Conservation (phyloP, 2,797 vertebrate genomes). For the Notamacropus eugenii region DNA sequence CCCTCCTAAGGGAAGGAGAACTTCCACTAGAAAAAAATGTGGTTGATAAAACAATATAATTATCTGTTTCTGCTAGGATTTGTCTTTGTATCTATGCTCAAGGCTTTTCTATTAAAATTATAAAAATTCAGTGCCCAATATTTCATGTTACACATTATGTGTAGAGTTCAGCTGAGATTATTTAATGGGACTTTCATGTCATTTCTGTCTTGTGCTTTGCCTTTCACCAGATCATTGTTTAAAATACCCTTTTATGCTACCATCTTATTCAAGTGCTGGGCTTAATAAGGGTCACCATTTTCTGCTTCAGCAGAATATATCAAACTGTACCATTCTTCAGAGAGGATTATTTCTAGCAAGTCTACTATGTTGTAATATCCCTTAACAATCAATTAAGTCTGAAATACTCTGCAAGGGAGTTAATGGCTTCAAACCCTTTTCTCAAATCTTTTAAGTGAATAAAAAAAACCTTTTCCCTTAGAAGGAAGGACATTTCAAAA, state of each 20-base stretch:
- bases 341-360: slow-evolving; percentile 83
- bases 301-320: slow-evolving; percentile 78
- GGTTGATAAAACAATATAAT: background rate
- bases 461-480: slow-evolving; percentile 47
- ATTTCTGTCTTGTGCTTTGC: background rate
- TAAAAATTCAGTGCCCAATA: slow-evolving; percentile 3
- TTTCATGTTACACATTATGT: background rate
- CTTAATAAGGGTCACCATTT: slow-evolving; percentile 74
- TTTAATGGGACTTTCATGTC: background rate
- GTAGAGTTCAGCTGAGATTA: background rate
- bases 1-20: background rate
- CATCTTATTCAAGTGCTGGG: slow-evolving; percentile 65
- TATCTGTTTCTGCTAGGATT: slow-evolving; percentile 14
- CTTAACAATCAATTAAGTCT: slow-evolving; percentile 86
- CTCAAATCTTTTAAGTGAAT: slow-evolving; percentile 62
- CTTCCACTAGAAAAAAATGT: background rate
- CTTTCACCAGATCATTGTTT: slow-evolving; percentile 53
- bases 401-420: slow-evolving; percentile 71
- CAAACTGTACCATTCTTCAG: slow-evolving; percentile 72
- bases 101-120: slow-evolving; percentile 47
- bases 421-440: slow-evolving; percentile 73
- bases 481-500: slow-evolving; percentile 45
- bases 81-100: slow-evolving; percentile 48
- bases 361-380: slow-evolving; percentile 78
- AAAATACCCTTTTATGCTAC: slow-evolving; percentile 55